Conservation (phyloP, 2,888 invertebrate species). For the Drosophila silvestris region DNA sequence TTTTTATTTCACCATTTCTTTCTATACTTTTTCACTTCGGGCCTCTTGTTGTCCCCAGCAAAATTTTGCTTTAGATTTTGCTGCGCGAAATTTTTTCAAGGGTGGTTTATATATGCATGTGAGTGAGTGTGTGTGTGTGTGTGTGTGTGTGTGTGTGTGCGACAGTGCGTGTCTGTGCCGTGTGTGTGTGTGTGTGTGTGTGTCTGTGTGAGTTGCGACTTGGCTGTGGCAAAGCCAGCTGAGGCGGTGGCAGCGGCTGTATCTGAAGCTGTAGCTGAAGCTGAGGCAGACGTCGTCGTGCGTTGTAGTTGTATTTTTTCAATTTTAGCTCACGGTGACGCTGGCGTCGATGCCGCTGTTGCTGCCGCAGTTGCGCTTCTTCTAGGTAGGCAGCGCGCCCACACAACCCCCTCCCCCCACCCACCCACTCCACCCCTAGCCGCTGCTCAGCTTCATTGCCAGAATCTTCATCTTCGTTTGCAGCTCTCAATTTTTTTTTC, state of each 20-base stretch:
- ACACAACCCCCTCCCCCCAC: not conserved
- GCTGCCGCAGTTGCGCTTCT: constrained; percentile 37
- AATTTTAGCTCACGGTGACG: constrained; percentile 43
- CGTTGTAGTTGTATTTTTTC: constrained; percentile 50
- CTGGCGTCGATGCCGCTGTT: constrained; percentile 30
- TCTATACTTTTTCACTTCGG: constrained; percentile 67
- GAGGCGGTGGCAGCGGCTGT: constrained; percentile 37
- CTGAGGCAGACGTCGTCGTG: constrained; percentile 25
- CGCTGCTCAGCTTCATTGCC: not conserved
- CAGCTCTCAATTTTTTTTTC: constrained; percentile 63
- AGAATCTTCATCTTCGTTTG: constrained; percentile 60
- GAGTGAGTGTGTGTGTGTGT: constrained; percentile 31
- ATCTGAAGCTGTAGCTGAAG: constrained; percentile 22
- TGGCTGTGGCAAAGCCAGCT: constrained; percentile 49
- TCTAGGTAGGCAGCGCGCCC: constrained; percentile 31
- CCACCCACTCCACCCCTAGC: not conserved
- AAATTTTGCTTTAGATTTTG: constrained; percentile 75
- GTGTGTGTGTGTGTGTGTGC: constrained; percentile 47
- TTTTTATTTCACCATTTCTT: constrained; percentile 81
- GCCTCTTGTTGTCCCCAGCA: constrained; percentile 26
- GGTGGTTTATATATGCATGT: constrained; percentile 76
- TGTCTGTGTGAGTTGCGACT: constrained; percentile 38
- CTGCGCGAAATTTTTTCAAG: constrained; percentile 82
- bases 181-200: constrained; percentile 31
- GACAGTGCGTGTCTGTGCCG: constrained; percentile 51